A percentile compares a stretch with the other conserved stretches of the same genome.
phyloP scores from a whole-genome alignment of 37 sponge, comb jelly and placozoan genomes.

The Haliclona indistincta region DNA sequence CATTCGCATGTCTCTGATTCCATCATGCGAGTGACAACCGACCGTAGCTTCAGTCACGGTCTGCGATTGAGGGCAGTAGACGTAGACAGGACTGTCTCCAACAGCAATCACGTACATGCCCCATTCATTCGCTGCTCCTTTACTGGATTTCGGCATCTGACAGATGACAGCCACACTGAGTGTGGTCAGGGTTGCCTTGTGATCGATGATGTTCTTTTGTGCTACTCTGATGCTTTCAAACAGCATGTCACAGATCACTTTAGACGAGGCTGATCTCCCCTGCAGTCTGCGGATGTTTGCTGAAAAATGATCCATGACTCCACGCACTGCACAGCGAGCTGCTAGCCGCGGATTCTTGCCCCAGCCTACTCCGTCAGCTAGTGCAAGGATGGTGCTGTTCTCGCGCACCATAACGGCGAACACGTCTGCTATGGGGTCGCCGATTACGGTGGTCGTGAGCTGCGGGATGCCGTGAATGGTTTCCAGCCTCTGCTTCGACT shows the following conservation, averaged over 20 bases:
- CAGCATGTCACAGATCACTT: slow-evolving; percentile 36
- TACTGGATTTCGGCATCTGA: slow-evolving; percentile 41
- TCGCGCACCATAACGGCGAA: slow-evolving; percentile 59
- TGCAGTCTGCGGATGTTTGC: slow-evolving; percentile 3
- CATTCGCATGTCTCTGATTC: slow-evolving; percentile 45
- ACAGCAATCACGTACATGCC: slow-evolving; percentile 64
- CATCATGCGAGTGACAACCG: slow-evolving; percentile 43
- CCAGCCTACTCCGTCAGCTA: slow-evolving; percentile 90
- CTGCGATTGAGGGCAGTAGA: slow-evolving; percentile 64
- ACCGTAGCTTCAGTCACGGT: slow-evolving; percentile 56
- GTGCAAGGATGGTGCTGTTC: slow-evolving; percentile 72
- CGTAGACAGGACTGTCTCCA: slow-evolving; percentile 86
- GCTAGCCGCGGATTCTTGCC: slow-evolving; percentile 87
- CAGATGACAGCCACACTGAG: slow-evolving; percentile 77
- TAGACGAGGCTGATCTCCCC: slow-evolving; percentile 6
- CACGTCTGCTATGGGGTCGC: slow-evolving; percentile 94
- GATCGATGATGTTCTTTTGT: slow-evolving; percentile 70
- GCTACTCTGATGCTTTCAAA: slow-evolving; percentile 57
- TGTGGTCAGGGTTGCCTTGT: slow-evolving; percentile 84
- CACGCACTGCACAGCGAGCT: slow-evolving; percentile 79
- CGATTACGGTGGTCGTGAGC: slow-evolving; percentile 11
- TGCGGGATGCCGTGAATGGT: background rate
- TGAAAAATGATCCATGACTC: slow-evolving; percentile 58
- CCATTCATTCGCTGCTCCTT: slow-evolving; percentile 33
- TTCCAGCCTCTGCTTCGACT: background rate